Evolutionary conservation across 2,888 invertebrate genomes (phyloP), one percentile per base, ranked within the genome.

Genomic region (Tenthredo scrophulariae): DNA sequence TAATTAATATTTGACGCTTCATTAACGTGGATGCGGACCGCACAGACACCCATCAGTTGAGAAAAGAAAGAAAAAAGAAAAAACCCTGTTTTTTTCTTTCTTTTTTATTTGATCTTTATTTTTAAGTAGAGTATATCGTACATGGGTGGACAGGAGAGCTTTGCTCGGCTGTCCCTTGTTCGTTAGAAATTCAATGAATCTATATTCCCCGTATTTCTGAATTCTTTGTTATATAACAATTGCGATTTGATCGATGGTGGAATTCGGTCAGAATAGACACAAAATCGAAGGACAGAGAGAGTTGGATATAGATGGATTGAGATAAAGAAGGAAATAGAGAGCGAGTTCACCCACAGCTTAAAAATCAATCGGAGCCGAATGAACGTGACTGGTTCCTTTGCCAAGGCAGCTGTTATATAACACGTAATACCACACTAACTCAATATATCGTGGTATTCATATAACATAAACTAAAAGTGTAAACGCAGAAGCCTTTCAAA

Each of bases 271-370:
- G 83, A 74, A 65, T 22, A 70, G 43, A 43, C 33, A 40, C 84
- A 86, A 86, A 86, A 86, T 86, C 83, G 79, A 87, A 85, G 86
- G 85, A 54, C 40, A 80, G 22, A 9, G 50, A 40, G 54, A 43
- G 54, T 10, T 18, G 50, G n/a, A 72, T 84, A 75, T 84, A 75
- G 40, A 54, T 65, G 82, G 10, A 18, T 26, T 46, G 9, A 43
- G 72, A n/a, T 18, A 72, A n/a, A n/a, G n/a, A 40, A 40, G 40
- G 72, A 40, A 40, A 72, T 22, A 43, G n/a, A 22, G 22, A 74
- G 10, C 2, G 10, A 40, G 50, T 77, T 77, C 54, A 18, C 29
- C 77, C 54, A 77, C 77, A 40, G 77, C 29, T 50, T 33, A 80
- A 80, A 80, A 80, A 62, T 80, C 80, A 65, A 80, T 80, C 80